Base-by-base conservation (phyloP, 2,113 vertebrate genomes). In the Otocyon megalotis region DNA sequence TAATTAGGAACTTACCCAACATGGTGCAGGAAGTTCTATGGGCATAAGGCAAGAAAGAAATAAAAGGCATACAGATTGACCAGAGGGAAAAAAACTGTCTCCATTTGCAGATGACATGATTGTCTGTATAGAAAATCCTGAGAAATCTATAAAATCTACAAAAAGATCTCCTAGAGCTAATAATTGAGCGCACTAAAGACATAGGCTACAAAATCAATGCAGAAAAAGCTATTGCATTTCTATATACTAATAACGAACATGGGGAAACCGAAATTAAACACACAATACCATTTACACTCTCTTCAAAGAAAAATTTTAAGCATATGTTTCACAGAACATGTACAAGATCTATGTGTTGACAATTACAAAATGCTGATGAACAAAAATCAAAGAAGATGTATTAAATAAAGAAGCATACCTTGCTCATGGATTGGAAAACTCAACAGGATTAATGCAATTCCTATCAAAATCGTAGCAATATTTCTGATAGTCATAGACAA, bases 61-160 rank as follows among this genome's bases (percentile, higher is more conserved):
- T 2, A 35, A 3, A n/a, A 56, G 65, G 37, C 53, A 5, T 1
- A 9, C 2, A 3, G 69, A 35, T 4, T 0, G 17, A 58, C 58
- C n/a, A 7, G 77, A 7, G 50, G 56, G 86, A 53, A 85, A 60
- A 13, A 10, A 65, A n/a, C 3, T 0, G 8, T 20, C 35, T 56
- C 48, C 43, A 1, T 54, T 63, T 72, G 74, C 50, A 74, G 76
- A 62, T 17, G 93, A 58, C 22, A 20, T 0, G 5, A 32, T 5
- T 19, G 22, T 67, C 1, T 43, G 54, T 8, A 26, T 0, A n/a
- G 54, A 43, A 67, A 88, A 85, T 54, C 63, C 82, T 8, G 2
- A 92, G 63, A 50, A 53, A 48, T 54, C 56, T 58, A 20, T 1
- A 15, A 72, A 76, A 76, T 63, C 82, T 43, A 17, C 62, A 62